Conservation (phyloP, 1,140 invertebrate species). For the Scaptomyza montana region DNA sequence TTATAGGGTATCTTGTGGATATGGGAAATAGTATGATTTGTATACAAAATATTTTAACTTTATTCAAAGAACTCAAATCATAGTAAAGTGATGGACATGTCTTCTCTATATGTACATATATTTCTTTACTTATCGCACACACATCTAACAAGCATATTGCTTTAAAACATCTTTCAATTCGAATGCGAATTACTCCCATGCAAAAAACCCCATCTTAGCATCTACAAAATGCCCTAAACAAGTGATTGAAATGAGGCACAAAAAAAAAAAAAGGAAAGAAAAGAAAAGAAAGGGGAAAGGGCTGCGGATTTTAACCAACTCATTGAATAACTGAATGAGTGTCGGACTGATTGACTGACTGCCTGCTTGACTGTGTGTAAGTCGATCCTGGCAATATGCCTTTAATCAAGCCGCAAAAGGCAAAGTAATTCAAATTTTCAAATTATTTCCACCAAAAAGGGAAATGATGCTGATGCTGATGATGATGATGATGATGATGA, state of each 20-base stretch:
- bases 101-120: too few relatives aligned
- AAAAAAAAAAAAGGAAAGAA: too few relatives aligned
- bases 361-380: slow-evolving; percentile 86
- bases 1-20: not conserved
- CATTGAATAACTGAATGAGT: not conserved
- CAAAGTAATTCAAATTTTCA: slow-evolving; percentile 76
- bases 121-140: too few relatives aligned
- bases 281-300: not conserved
- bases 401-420: slow-evolving; percentile 72
- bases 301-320: not conserved
- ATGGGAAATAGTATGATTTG: not conserved
- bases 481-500: not conserved
- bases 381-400: slow-evolving; percentile 99
- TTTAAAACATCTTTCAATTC: not conserved
- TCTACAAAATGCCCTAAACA: not conserved
- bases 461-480: slow-evolving; percentile 7
- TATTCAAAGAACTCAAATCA: too few relatives aligned
- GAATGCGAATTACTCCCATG: not conserved
- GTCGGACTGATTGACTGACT: slow-evolving; percentile 49
- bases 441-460: slow-evolving; percentile 73
- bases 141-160: not conserved
- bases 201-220: not conserved
- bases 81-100: too few relatives aligned
- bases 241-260: not conserved
- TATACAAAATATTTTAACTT: too few relatives aligned